phyloP scores from a whole-genome alignment of 2,888 invertebrate genomes.

The Dinocampus coccinellae region DNA sequence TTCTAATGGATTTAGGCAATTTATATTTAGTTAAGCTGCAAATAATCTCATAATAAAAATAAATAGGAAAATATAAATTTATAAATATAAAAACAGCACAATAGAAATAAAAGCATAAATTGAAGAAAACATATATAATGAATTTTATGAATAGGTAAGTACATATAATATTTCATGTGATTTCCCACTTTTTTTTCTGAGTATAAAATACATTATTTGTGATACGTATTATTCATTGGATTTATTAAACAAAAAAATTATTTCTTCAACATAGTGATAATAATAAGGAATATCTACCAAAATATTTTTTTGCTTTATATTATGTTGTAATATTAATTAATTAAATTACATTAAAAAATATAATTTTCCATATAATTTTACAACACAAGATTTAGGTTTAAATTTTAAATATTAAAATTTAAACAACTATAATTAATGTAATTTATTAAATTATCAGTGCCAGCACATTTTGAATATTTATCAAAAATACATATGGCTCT shows the following conservation, averaged over 20 bases:
- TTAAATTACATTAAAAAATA: background rate
- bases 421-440: background rate
- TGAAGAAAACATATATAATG: too few relatives aligned
- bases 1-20: too few relatives aligned
- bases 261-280: background rate
- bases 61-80: too few relatives aligned
- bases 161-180: too few relatives aligned
- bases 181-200: too few relatives aligned
- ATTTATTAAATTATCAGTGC: background rate
- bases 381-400: background rate
- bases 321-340: background rate
- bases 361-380: background rate
- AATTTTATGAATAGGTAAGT: too few relatives aligned
- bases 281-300: background rate
- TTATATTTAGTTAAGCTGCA: too few relatives aligned
- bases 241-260: background rate
- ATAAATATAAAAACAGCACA: too few relatives aligned
- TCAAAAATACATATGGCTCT: constrained; percentile 2
- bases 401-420: background rate
- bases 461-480: background rate
- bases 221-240: background rate
- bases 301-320: background rate
- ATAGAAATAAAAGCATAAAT: too few relatives aligned
- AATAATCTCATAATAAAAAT: too few relatives aligned
- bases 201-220: background rate